phyloP scores from a whole-genome alignment of 2,888 invertebrate genomes.

The Agonopterix alstromeriana region DNA sequence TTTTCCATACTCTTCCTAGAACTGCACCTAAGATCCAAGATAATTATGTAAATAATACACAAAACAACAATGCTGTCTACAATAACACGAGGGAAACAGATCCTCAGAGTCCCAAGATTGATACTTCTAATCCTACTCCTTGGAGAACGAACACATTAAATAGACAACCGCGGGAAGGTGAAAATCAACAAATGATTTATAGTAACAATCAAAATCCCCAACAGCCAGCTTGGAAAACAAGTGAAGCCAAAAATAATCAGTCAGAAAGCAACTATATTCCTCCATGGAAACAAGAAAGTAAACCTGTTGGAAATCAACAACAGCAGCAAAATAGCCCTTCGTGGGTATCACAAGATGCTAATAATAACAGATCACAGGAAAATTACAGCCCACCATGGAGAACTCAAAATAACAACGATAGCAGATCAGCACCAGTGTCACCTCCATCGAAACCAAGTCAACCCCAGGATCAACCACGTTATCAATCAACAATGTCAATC shows the following conservation, averaged over 20 bases:
- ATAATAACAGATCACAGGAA: conserved; percentile 47
- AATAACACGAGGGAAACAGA: conserved; percentile 37
- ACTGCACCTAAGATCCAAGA: conserved; percentile 49
- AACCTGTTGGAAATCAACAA: conserved; percentile 23
- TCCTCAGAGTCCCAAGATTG: conserved; percentile 32
- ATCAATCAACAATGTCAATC: conserved; percentile 68
- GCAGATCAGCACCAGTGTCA: conserved; percentile 25
- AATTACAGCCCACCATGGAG: conserved; percentile 42
- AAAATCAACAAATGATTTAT: conserved; percentile 35
- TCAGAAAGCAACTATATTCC: conserved; percentile 39
- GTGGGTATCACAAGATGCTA: conserved; percentile 39
- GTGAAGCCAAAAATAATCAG: conserved; percentile 43
- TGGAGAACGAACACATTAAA: conserved; percentile 62
- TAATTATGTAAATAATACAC: conserved; percentile 22
- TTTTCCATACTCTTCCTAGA: conserved; percentile 59
- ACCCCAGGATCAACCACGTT: conserved; percentile 46
- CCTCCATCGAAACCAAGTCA: conserved; percentile 32
- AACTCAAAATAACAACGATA: conserved; percentile 31
- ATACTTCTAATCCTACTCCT: conserved; percentile 40
- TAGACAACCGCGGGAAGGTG: conserved; percentile 43
- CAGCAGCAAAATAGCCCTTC: conserved; percentile 51
- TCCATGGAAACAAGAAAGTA: conserved; percentile 52
- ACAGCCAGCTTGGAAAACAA: conserved; percentile 48
- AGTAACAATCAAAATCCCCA: conserved; percentile 39
- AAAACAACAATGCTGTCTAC: conserved; percentile 39